Conservation (phyloP, 2,113 vertebrate species). For the Zapus hudsonius region DNA sequence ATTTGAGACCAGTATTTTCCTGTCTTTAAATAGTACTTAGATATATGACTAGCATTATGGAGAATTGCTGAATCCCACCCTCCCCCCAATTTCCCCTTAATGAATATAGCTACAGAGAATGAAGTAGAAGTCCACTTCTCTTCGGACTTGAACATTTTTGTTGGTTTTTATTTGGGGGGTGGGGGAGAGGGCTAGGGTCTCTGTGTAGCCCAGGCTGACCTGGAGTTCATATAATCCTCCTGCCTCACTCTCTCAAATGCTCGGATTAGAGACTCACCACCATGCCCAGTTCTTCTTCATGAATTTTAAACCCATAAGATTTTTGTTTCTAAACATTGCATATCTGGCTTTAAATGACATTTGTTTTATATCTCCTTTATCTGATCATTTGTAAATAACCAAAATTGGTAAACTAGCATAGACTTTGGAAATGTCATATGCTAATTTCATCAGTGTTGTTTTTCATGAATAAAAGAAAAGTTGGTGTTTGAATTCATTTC, state of each 20-base stretch:
- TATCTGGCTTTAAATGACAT: not conserved
- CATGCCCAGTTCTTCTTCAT: not conserved
- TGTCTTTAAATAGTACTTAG: not conserved
- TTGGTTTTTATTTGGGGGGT: not conserved
- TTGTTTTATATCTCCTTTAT: not conserved
- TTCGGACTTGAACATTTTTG: not conserved
- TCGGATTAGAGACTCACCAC: not conserved
- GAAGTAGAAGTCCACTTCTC: not conserved
- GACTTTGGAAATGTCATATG: not conserved
- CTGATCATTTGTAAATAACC: constrained; percentile 5
- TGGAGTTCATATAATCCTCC: not conserved
- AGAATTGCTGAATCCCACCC: not conserved
- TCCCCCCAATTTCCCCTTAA: not conserved
- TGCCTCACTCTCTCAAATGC: too few relatives aligned
- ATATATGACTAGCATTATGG: not conserved
- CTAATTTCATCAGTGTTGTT: not conserved
- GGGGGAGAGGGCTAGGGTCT: too few relatives aligned
- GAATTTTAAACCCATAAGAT: not conserved
- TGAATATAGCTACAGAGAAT: not conserved
- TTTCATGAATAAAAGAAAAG: not conserved
- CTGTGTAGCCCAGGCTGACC: not conserved
- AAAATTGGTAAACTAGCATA: not conserved
- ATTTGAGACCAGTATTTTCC: not conserved
- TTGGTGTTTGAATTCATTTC: not conserved
- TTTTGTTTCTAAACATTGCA: constrained; percentile 31